These are phyloP conservation scores for Tor tambroides DNA, from an alignment of 2,113 vertebrate genomes.

Conservation along the genomic window DNA sequence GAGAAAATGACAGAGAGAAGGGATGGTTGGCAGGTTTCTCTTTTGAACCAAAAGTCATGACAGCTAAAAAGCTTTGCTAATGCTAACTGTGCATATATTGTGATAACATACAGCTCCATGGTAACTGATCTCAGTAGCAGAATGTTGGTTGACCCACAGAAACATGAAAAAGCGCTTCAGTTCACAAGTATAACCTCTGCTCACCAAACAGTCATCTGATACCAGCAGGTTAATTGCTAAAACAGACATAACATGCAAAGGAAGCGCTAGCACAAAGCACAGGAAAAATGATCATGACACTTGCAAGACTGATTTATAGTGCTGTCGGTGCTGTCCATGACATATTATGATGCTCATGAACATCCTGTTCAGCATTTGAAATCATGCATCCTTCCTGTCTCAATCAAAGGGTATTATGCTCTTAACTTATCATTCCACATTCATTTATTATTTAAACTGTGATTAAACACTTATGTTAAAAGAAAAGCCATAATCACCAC, in stretches of 20 bases:
- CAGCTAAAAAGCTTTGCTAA: neutral
- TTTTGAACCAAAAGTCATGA: slow-evolving; percentile 6
- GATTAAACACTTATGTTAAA: neutral
- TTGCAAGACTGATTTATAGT: slow-evolving; percentile 11
- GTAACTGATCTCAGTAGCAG: neutral
- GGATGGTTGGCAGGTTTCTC: neutral
- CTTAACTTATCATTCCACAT: neutral
- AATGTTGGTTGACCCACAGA: neutral
- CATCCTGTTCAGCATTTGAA: neutral
- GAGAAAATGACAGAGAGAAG: slow-evolving; percentile 14
- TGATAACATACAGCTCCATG: neutral
- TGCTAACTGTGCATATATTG: neutral
- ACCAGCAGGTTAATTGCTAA: slow-evolving; percentile 22
- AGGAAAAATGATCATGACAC: slow-evolving; percentile 14
- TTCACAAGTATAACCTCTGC: neutral
- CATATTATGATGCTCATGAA: slow-evolving; percentile 7
- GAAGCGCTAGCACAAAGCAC: neutral
- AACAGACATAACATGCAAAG: slow-evolving; percentile 9
- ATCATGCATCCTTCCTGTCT: slow-evolving; percentile 19
- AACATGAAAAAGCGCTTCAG: neutral
- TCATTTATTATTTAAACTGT: slow-evolving; percentile 5
- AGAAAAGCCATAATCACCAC: neutral
- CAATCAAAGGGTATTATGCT: slow-evolving; percentile 8
- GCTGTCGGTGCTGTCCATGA: slow-evolving; percentile 11
- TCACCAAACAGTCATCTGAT: slow-evolving; percentile 26